Percentiles rank a stretch among this genome's conserved stretches.
Evolutionary conservation across 2,797 vertebrate genomes (phyloP).

Genomic region (Novumbra hubbsi): DNA sequence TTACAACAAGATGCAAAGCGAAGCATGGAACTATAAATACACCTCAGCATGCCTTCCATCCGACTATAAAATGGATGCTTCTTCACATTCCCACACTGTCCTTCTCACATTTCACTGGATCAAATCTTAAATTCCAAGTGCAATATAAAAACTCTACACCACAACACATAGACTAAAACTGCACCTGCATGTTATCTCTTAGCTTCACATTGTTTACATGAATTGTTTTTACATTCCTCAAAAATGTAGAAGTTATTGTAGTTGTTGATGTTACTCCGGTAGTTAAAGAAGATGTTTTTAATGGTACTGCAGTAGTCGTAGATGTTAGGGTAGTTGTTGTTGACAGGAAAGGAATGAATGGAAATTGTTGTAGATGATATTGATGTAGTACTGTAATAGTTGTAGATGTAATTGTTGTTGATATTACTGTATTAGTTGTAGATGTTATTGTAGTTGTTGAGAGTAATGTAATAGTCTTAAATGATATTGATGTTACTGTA

Average conservation of each 20-base stretch:
- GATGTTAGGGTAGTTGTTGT: too few species aligned
- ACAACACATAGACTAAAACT: background rate
- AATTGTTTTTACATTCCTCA: too few species aligned
- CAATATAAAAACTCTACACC: background rate
- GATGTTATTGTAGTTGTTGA: slow-evolving; percentile 21
- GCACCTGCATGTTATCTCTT: background rate
- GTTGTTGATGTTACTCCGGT: too few species aligned
- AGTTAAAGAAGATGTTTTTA: too few species aligned
- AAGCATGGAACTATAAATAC: slow-evolving; percentile 75
- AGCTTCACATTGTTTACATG: too few species aligned
- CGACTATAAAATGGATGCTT: slow-evolving; percentile 46
- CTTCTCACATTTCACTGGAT: slow-evolving; percentile 8
- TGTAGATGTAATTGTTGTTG: background rate
- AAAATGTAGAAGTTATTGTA: too few species aligned
- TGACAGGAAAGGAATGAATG: too few species aligned
- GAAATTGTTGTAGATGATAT: too few species aligned
- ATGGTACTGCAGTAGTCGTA: too few species aligned
- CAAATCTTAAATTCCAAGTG: background rate
- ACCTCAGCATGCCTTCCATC: slow-evolving; percentile 52
- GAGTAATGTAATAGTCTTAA: slow-evolving; percentile 12
- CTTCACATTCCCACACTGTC: slow-evolving; percentile 20
- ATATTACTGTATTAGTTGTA: slow-evolving; percentile 16
- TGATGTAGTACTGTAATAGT: too few species aligned
- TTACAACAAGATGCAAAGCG: slow-evolving; percentile 68
- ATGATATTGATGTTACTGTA: slow-evolving; percentile 4